Evolutionary conservation across 1,140 invertebrate species (phyloP).

Genomic region (Leguminivora glycinivorella): DNA sequence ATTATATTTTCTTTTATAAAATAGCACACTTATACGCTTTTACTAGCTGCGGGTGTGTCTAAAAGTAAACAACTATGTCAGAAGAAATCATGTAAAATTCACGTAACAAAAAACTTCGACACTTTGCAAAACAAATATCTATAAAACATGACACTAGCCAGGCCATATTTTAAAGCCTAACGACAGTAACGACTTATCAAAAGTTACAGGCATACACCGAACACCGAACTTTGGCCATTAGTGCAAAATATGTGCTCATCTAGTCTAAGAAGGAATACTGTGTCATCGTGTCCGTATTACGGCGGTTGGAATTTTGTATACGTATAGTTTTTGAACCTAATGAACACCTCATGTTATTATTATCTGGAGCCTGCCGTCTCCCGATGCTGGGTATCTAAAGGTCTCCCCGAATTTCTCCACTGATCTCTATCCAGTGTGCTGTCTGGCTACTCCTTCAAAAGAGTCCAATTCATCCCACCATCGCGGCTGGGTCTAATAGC

Average conservation of each 20-base stretch:
- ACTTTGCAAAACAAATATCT: conserved; percentile 33
- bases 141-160: conserved; percentile 29
- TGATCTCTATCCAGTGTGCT: too few relatives aligned
- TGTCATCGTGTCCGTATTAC: conserved; percentile 47
- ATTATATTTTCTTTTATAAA: too few relatives aligned
- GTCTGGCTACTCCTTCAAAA: too few relatives aligned
- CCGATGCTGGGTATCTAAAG: too few relatives aligned
- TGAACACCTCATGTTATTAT: too few relatives aligned
- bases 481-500: too few relatives aligned
- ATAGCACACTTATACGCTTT: too few relatives aligned
- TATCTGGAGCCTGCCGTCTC: too few relatives aligned
- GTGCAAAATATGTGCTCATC: conserved; percentile 66
- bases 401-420: too few relatives aligned
- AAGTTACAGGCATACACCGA: conserved; percentile 47
- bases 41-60: not conserved
- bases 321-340: not conserved
- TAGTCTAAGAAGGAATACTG: conserved; percentile 65
- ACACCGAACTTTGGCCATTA: conserved; percentile 64
- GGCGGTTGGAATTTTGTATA: not conserved
- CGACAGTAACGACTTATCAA: conserved; percentile 48
- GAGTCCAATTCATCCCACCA: too few relatives aligned
- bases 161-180: conserved; percentile 46
- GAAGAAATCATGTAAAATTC: not conserved
- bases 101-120: conserved; percentile 18
- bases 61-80: not conserved